A percentile compares a stretch with the other conserved stretches of the same genome.
phyloP scores from a whole-genome alignment of 2,113 vertebrate species.

The Brevimyrus niger region DNA sequence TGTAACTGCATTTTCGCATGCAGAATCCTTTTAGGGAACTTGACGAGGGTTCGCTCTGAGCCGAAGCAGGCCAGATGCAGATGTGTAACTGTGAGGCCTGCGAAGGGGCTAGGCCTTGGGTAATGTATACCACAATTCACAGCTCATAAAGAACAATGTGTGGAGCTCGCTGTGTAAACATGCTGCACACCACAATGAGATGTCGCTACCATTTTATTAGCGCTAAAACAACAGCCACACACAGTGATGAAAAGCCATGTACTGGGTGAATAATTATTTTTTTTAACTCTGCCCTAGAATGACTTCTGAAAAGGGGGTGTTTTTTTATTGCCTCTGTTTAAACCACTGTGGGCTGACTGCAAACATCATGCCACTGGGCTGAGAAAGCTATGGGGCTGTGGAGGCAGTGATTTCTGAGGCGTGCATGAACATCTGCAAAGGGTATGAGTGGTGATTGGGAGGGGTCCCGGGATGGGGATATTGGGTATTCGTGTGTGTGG shows the following conservation, averaged over 20 bases:
- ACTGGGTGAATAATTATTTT: slow-evolving; percentile 8
- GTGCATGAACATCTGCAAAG: background rate
- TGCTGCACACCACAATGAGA: slow-evolving; percentile 47
- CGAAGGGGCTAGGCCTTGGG: slow-evolving; percentile 36
- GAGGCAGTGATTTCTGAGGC: background rate
- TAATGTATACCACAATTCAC: slow-evolving; percentile 26
- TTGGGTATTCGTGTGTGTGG: background rate
- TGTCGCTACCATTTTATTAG: slow-evolving; percentile 42
- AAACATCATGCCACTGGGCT: background rate
- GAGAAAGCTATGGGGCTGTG: background rate
- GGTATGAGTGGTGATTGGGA: background rate
- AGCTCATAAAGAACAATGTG: slow-evolving; percentile 52
- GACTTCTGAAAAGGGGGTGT: background rate
- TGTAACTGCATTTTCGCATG: background rate
- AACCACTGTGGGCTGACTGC: slow-evolving; percentile 7
- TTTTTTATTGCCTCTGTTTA: slow-evolving; percentile 17
- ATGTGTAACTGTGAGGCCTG: background rate
- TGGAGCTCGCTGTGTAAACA: slow-evolving; percentile 46
- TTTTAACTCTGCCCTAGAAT: background rate
- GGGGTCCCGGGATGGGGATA: background rate
- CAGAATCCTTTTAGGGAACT: background rate
- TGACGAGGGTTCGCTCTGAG: background rate
- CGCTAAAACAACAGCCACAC: slow-evolving; percentile 34
- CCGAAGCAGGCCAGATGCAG: background rate
- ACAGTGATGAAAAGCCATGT: slow-evolving; percentile 43